phyloP scores from a whole-genome alignment of 2,797 vertebrate genomes.

The Rhabdomys pumilio region DNA sequence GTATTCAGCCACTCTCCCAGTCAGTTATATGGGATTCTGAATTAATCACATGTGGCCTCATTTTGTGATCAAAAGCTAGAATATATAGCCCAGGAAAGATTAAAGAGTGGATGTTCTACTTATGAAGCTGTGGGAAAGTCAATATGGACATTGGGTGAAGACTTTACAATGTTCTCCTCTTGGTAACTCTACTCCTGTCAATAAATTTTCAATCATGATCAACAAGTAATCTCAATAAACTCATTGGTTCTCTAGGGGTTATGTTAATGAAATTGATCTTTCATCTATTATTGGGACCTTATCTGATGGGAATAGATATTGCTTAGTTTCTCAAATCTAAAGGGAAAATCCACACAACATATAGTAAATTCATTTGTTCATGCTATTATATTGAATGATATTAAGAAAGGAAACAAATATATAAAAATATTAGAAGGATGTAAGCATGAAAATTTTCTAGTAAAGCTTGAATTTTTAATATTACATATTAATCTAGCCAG shows the following conservation, averaged over 20 bases:
- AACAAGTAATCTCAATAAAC: not conserved
- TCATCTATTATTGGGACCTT: not conserved
- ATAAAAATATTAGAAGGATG: not conserved
- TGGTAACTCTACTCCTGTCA: no score
- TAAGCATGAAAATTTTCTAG: not conserved
- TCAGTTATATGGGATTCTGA: not conserved
- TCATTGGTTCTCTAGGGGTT: not conserved
- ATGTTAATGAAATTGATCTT: not conserved
- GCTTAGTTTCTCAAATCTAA: not conserved
- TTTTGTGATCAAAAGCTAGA: not conserved
- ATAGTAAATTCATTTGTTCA: not conserved
- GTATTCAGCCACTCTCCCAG: not conserved
- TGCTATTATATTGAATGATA: not conserved
- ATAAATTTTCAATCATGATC: not conserved
- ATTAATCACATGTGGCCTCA: not conserved
- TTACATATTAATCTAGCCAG: no score
- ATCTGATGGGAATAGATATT: not conserved
- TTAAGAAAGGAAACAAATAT: not conserved
- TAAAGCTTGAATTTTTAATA: not conserved
- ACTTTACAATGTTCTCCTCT: not conserved
- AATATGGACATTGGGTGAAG: not conserved
- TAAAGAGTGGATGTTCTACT: not conserved
- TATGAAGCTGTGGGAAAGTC: not conserved
- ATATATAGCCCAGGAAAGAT: no score
- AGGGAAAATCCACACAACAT: not conserved